Base-by-base conservation (phyloP, 2,113 vertebrate genomes). In the Cinclus cinclus region DNA sequence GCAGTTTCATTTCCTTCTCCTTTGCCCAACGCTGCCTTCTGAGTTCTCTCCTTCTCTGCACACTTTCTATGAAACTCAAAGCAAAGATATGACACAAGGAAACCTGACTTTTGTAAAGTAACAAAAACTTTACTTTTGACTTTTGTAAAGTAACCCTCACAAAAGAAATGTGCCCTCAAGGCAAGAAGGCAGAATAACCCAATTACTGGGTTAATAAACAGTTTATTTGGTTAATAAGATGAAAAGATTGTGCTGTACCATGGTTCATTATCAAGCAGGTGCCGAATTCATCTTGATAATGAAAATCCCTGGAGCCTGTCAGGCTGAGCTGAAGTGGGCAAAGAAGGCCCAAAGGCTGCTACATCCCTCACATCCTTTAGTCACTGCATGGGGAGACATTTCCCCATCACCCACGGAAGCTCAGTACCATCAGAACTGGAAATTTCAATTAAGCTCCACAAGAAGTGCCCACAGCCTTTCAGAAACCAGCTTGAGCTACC, bases 1-100 rank as follows among this genome's bases (percentile, higher is more conserved):
- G 21, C 0, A 15, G n/a, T 62, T 50, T 37, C 35, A 44, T 9
- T 89, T 76, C 37, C 20, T 71, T 7, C 10, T 79, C 41, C 47
- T 65, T 56, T 49, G 42, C 63, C 37, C 2, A 0, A 1, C 0
- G 0, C 25, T 41, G n/a, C 37, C 22, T 35, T 70, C n/a, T 6
- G 47, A 31, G 35, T 35, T 88, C 55, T 30, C 15, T 10, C 8
- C 19, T 35, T 7, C 41, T 53, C 41, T 5, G 3, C 35, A 55
- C 10, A 18, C 27, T n/a, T 39, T 11, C 68, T 86, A 1, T 41
- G 35, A 17, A 91, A 41, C 35, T 44, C 2, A 6, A 55, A 41
- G 37, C 55, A 62, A 12, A 46, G 15, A 58, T 35, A 46, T 15
- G 9, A 52, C 50, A 30, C 0, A 3, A 80, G 52, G 6, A 37